phyloP scores from a whole-genome alignment of 64 coral and sea anemone species.

The Pocillopora damicornis region DNA sequence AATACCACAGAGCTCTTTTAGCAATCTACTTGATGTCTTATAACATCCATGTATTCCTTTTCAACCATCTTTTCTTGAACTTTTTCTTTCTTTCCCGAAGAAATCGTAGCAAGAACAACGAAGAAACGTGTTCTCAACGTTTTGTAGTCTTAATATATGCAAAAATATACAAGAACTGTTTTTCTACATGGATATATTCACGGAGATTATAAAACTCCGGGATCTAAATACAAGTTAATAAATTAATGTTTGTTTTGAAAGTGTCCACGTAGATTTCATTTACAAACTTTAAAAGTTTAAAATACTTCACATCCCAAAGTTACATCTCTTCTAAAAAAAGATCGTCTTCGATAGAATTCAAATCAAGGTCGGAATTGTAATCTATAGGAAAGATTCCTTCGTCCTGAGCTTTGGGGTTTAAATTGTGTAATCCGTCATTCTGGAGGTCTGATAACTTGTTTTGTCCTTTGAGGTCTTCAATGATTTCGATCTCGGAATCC shows the following conservation, averaged over 20 bases:
- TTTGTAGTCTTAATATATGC: constrained; percentile 82
- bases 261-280: constrained; percentile 27
- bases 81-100: neutral
- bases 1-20: constrained; percentile 3
- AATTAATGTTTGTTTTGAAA: constrained; percentile 69
- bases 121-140: neutral
- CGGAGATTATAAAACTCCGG: constrained; percentile 23
- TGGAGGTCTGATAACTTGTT: constrained; percentile 9
- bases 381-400: constrained; percentile 69
- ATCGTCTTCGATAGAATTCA: constrained; percentile 87
- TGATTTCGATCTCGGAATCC: constrained; percentile 42
- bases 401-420: constrained; percentile 45
- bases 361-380: constrained; percentile 76
- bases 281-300: constrained; percentile 61
- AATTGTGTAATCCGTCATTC: constrained; percentile 26
- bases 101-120: neutral
- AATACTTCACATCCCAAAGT: constrained; percentile 66
- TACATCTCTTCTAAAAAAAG: constrained; percentile 39
- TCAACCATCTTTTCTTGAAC: neutral
- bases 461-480: neutral
- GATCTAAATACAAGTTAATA: constrained; percentile 82
- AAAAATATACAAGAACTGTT: constrained; percentile 90
- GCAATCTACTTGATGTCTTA: constrained; percentile 1
- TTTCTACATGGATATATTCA: constrained; percentile 34
- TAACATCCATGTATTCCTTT: neutral